Evolutionary conservation across 2,113 vertebrate species (phyloP), one percentile per base, ranked within the genome.

Genomic region (Phodopus roborovskii): DNA sequence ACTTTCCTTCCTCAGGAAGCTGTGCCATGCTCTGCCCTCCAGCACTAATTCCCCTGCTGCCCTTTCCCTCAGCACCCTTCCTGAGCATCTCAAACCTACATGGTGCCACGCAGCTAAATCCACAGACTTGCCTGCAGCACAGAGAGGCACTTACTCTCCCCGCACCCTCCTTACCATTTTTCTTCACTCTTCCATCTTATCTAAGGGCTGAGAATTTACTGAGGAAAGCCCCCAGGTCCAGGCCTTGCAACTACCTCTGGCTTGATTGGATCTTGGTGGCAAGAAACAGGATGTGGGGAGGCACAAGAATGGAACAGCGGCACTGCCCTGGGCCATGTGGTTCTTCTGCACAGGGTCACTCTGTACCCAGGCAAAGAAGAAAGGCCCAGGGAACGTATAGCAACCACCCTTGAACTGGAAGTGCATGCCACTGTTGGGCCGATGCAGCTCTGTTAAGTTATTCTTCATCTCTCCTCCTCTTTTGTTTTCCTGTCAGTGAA

Each of bases 241-340:
- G n/a, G 3, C 1, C 36, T 73, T 30, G 6, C 3, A 15, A 84
- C 66, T 4, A 3, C 60, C 50, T 56, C 45, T 1, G 1, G 77
- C 5, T 75, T 83, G 60, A 33, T 4, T 88, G 16, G 86, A 15
- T 17, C 30, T 3, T 42, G 30, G 16, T 0, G 13, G 93, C 28
- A 82, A 26, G 39, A 66, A 48, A 33, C 4, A 48, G 60, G 71
- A 20, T 13, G 64, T 26, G 58, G 66, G 12, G 39, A 26, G 26
- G 24, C 3, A 24, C 50, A 83, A 48, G n/a, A 5, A 1, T 2
- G 62, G 56, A 53, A 10, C 36, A 17, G 1, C 78, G 36, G 88
- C 0, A 7, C 0, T 66, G 39, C 45, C 33, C 0, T 11, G 3
- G 81, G 26, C 48, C 56, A 12, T 0, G 3, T 10, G 36, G 30